Evolutionary conservation across 2,113 vertebrate genomes (phyloP), one percentile per base, ranked within the genome.

Genomic region (Limanda limanda): DNA sequence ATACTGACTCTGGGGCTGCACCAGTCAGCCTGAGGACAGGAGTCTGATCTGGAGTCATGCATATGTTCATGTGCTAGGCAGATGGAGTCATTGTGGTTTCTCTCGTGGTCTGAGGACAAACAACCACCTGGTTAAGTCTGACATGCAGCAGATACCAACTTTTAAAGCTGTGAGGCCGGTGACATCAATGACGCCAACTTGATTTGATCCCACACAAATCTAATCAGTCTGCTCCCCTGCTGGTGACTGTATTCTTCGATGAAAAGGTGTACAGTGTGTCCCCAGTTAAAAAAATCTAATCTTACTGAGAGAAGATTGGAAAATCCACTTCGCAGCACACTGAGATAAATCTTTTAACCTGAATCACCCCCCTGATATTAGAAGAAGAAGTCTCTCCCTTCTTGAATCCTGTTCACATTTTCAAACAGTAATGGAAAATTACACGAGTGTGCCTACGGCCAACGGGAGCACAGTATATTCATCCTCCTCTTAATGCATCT

Each of bases 41-140:
- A 71, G 25, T 62, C 31, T 67, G 25, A 74, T 73, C 60, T 23
- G 35, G 25, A 75, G 25, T 20, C 70, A 35, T 68, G 48, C 57
- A 56, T 65, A 61, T 81, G 63, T 78, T 74, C 72, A 84, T 42
- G 65, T 61, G 24, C 52, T 79, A 47, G 65, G 57, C 71, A 63
- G 40, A 31, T 31, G 31, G 31, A n/a, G 55, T 7, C 56, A 20
- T 25, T 40, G 12, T 0, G 42, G 11, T 45, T 45, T 45, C 42
- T 15, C 23, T 13, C 54, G 24, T 81, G 80, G 51, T 75, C 42
- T 54, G 27, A 64, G 54, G 76, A 74, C 77, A 82, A 48, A 65
- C 57, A 71, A 70, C 54, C 86, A 85, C 82, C 74, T 89, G 81
- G 72, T 82, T 37, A 72, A 63, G 71, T 62, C 18, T 82, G 52